Evolutionary conservation across 1,140 invertebrate species (phyloP), one percentile per base, ranked within the genome.

Genomic region (Lordiphosa clarofinis): DNA sequence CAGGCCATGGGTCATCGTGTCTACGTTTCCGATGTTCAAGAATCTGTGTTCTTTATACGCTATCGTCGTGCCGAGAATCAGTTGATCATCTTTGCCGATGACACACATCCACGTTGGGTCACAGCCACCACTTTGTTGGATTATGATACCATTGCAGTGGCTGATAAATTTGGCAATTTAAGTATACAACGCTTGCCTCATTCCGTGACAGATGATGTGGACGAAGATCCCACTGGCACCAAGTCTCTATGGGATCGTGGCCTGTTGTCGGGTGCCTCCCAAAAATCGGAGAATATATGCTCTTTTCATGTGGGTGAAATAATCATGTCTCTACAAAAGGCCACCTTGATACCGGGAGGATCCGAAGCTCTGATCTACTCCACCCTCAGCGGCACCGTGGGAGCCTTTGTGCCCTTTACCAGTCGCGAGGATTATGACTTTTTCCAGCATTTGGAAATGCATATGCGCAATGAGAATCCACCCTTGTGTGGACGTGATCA

Each of bases 381-480:
- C 0, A 99, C 98, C 0, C 84, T 99, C 0, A 98, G 96, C 63
- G 99, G 99, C 8, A 94, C 96, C 4, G 94, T 99, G 1, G 99
- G 98, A 1, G 97, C 99, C 35, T 91, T 99, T 4, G 96, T 99
- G 8, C 98, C 99, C 0, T 99, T 99, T 75, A 98, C 97, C 0
- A 98, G 97, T 24, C 94, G 98, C 82, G 98, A 99, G 91, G 98
- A 99, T 89, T 97, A 98, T 73, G 98, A 99, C 87, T 99, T 99
- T 87, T 99, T 99, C 90, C 98, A 99, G 89, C 97, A 99, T 91
- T 90, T 99, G 48, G 99, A 99, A 89, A 99, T 99, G 98, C 98
- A 99, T 89, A 98, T 99, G 97, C 91, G 99, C 38, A 96, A 96
- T 44, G 98, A 99, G 89, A 96, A 99, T 90, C 93, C 97, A 0